Evolutionary conservation across 2,888 invertebrate species (phyloP).

Genomic region (Trachelus stipa): DNA sequence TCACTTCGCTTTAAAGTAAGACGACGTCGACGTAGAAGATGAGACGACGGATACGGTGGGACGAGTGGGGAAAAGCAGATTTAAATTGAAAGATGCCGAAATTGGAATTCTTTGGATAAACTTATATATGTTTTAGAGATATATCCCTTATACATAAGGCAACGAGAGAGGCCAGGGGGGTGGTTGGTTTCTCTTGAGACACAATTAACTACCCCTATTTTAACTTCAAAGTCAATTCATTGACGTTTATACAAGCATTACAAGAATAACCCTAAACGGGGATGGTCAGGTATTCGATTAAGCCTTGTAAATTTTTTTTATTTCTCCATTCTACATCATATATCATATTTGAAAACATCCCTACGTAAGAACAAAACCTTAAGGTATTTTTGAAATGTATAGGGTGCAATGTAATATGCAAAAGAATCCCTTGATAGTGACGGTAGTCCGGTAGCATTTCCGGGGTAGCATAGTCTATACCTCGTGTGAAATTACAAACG

Average conservation of each 20-base stretch:
- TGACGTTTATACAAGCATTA: slow-evolving; percentile 53
- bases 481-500: neutral
- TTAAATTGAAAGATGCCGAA: slow-evolving; percentile 60
- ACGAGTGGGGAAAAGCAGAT: slow-evolving; percentile 51
- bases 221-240: slow-evolving; percentile 35
- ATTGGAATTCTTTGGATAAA: slow-evolving; percentile 61
- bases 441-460: neutral
- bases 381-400: neutral
- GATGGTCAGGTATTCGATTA: neutral
- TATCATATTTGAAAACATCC: neutral
- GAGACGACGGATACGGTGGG: neutral
- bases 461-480: neutral
- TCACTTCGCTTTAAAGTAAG: neutral
- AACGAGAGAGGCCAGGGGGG: neutral
- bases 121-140: slow-evolving; percentile 25
- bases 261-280: slow-evolving; percentile 11
- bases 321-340: neutral
- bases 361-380: neutral
- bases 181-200: neutral
- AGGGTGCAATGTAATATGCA: neutral
- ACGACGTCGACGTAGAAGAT: neutral
- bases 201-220: neutral
- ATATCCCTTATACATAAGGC: neutral
- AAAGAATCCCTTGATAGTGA: neutral
- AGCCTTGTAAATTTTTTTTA: neutral